Evolutionary conservation across 1,140 invertebrate species (phyloP).

Genomic region (Chrysopa pallens): DNA sequence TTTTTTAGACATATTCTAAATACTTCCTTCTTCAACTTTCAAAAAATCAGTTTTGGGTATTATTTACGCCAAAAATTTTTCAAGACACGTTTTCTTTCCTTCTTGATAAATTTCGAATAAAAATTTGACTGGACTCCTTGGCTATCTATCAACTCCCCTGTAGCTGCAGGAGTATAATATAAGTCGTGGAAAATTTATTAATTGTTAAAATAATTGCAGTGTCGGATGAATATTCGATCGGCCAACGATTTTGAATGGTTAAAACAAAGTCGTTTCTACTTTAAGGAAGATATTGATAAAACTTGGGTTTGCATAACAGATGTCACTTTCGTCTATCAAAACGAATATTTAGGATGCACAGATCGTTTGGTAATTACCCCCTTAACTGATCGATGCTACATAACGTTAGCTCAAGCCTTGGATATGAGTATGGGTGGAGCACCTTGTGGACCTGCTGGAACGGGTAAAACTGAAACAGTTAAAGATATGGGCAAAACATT

Average conservation of each 20-base stretch:
- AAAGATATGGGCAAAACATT: constrained; percentile 97
- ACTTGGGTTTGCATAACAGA: constrained; percentile 87
- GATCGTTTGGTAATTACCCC: constrained; percentile 91
- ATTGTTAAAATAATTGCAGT: constrained; percentile 37
- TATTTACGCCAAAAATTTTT: too few species aligned
- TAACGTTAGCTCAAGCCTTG: constrained; percentile 86
- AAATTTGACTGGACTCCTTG: too few species aligned
- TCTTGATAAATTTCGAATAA: too few species aligned
- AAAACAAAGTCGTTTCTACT: constrained; percentile 92
- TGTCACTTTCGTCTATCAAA: constrained; percentile 89
- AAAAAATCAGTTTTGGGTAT: too few species aligned
- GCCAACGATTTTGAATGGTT: constrained; percentile 92
- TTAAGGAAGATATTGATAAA: constrained; percentile 86
- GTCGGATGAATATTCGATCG: constrained; percentile 66
- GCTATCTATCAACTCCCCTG: too few species aligned
- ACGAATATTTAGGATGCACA: constrained; percentile 93
- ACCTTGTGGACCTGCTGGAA: constrained; percentile 87
- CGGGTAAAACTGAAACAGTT: constrained; percentile 91
- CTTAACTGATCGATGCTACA: constrained; percentile 91
- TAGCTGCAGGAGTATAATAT: too few species aligned
- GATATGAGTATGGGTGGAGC: constrained; percentile 94
- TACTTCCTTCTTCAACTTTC: too few species aligned
- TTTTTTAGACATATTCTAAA: too few species aligned
- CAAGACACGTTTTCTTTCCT: too few species aligned
- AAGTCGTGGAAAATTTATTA: too few species aligned